Evolutionary conservation across 2,113 vertebrate species (phyloP).

Genomic region (Sceloporus tristichus): DNA sequence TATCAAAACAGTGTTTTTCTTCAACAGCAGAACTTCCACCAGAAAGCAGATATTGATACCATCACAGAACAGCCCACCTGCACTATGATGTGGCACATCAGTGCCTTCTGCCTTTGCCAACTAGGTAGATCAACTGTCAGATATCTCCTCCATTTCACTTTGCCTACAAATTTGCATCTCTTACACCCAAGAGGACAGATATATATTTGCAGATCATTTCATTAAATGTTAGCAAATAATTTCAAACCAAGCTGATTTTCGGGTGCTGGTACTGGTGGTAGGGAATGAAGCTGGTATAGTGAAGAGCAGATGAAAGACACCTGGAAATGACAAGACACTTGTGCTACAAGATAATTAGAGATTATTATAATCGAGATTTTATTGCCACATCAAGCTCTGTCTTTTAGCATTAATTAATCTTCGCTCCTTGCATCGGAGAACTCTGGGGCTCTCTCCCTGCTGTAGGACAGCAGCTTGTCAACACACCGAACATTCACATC

Average conservation of each 20-base stretch:
- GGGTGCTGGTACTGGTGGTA: background rate
- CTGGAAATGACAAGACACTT: constrained; percentile 75
- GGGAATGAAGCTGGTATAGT: background rate
- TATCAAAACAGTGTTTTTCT: background rate
- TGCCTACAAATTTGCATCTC: background rate
- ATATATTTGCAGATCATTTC: background rate
- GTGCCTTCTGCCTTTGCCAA: background rate
- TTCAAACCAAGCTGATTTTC: constrained; percentile 52
- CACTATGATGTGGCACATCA: background rate
- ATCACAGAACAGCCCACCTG: background rate
- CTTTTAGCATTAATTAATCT: constrained; percentile 87
- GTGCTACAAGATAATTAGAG: constrained; percentile 83
- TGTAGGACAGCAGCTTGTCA: constrained; percentile 77
- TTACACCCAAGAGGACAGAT: background rate
- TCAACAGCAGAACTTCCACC: background rate
- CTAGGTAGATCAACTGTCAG: background rate
- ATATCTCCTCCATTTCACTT: background rate
- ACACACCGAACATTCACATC: constrained; percentile 67
- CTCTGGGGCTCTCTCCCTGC: constrained; percentile 52
- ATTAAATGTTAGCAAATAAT: constrained; percentile 42
- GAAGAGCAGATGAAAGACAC: constrained; percentile 61
- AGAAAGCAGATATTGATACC: background rate
- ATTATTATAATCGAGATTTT: constrained; percentile 84
- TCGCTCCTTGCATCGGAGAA: constrained; percentile 71
- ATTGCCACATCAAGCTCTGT: constrained; percentile 82